phyloP scores from a whole-genome alignment of 2,797 vertebrate genomes.

The Microctenopoma stevenorrisi region DNA sequence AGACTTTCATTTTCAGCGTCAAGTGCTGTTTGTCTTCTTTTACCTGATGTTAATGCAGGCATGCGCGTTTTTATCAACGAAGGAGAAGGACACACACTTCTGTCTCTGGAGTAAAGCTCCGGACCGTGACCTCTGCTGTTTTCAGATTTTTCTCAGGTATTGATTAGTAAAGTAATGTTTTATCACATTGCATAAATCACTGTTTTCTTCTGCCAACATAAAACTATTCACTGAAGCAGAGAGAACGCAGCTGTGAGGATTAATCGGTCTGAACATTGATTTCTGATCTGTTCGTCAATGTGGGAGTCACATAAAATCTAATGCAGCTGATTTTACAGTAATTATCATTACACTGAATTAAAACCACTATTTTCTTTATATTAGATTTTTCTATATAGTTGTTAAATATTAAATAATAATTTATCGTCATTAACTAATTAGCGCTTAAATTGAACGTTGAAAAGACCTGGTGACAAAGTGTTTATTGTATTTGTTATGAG shows the following conservation, averaged over 20 bases:
- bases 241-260: not conserved
- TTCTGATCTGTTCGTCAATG: no score
- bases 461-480: not conserved
- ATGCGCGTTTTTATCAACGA: not conserved
- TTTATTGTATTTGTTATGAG: no score
- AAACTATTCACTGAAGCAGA: not conserved
- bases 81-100: not conserved
- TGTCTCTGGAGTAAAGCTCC: conserved; percentile 8
- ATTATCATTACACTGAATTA: no score
- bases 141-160: not conserved
- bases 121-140: conserved; percentile 44
- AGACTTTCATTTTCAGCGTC: not conserved
- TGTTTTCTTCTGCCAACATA: not conserved
- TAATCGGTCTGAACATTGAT: no score
- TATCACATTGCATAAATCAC: not conserved
- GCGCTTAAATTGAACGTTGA: no score
- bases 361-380: not conserved
- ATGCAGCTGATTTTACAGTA: not conserved
- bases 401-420: not conserved
- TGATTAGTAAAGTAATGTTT: not conserved
- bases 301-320: not conserved
- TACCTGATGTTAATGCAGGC: not conserved
- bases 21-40: not conserved
- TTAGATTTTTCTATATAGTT: not conserved
- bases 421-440: not conserved